phyloP scores from a whole-genome alignment of 2,888 invertebrate species.

The Geotrupes spiniger region DNA sequence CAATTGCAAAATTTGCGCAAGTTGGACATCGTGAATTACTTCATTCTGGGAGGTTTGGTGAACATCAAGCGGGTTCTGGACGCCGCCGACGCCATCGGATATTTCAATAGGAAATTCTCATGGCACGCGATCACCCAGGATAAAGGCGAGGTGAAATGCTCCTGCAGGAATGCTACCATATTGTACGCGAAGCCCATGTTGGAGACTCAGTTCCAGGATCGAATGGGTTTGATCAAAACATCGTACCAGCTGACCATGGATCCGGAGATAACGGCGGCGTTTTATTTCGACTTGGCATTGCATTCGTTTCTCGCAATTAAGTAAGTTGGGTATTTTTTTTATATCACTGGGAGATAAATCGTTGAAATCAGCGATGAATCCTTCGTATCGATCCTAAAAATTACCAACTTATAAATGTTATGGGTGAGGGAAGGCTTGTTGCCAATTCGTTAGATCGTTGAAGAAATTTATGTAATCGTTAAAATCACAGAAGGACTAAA shows the following conservation, averaged over 20 bases:
- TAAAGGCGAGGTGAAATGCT: conserved; percentile 70
- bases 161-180: conserved; percentile 73
- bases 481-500: no score
- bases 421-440: no score
- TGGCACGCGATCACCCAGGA: conserved; percentile 83
- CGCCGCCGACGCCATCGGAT: conserved; percentile 68
- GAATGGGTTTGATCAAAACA: conserved; percentile 66
- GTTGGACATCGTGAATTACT: conserved; percentile 86
- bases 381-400: no score
- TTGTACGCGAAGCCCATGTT: conserved; percentile 72
- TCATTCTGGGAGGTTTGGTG: conserved; percentile 71
- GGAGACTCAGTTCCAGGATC: conserved; percentile 66
- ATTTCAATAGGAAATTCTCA: conserved; percentile 77
- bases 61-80: conserved; percentile 59
- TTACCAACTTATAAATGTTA: no score
- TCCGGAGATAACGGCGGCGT: conserved; percentile 76
- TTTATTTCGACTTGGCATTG: conserved; percentile 83
- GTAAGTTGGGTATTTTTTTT: conserved; percentile 58
- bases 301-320: conserved; percentile 70
- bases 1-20: conserved; percentile 73
- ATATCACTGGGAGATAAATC: no score
- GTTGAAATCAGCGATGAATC: no score
- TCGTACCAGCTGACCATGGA: conserved; percentile 69
- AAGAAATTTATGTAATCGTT: no score
- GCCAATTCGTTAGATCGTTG: no score